phyloP scores from a whole-genome alignment of 1,140 invertebrate genomes.

The Ladona fulva region DNA sequence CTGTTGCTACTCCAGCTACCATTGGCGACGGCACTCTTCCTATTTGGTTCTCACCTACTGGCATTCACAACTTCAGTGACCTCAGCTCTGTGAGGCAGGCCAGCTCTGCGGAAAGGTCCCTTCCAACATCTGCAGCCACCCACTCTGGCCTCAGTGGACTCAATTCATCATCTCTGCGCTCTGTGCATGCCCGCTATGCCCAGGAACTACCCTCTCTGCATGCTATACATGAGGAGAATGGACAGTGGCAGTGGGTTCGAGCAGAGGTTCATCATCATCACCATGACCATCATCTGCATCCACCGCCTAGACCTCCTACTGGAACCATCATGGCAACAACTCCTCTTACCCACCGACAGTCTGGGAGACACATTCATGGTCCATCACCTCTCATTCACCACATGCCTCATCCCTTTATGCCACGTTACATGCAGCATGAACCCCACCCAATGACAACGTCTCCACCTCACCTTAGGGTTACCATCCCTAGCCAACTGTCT shows the following conservation, averaged over 20 bases:
- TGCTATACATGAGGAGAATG: conserved; percentile 59
- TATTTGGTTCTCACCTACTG: conserved; percentile 45
- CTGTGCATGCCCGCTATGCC: conserved; percentile 55
- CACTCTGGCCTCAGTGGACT: not conserved
- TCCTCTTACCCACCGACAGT: conserved; percentile 17
- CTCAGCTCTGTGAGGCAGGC: conserved; percentile 74
- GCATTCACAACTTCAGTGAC: conserved; percentile 64
- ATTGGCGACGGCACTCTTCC: conserved; percentile 26
- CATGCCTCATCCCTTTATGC: conserved; percentile 24
- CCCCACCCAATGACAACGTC: conserved; percentile 31
- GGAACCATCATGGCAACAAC: not conserved
- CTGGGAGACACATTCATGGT: conserved; percentile 27
- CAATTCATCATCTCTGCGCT: conserved; percentile 49
- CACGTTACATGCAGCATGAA: conserved; percentile 31
- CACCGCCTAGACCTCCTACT: conserved; percentile 15
- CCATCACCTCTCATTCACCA: conserved; percentile 22
- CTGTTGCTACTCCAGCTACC: conserved; percentile 35
- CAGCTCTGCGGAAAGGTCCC: conserved; percentile 67
- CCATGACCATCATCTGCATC: conserved; percentile 19
- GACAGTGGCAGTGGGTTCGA: conserved; percentile 31
- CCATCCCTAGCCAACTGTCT: conserved; percentile 21
- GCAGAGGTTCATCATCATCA: conserved; percentile 30
- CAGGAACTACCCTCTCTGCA: conserved; percentile 62
- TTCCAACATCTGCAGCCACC: conserved; percentile 41
- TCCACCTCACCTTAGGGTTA: conserved; percentile 21